Base-by-base conservation (phyloP, 2,113 vertebrate genomes). In the Perccottus glenii region DNA sequence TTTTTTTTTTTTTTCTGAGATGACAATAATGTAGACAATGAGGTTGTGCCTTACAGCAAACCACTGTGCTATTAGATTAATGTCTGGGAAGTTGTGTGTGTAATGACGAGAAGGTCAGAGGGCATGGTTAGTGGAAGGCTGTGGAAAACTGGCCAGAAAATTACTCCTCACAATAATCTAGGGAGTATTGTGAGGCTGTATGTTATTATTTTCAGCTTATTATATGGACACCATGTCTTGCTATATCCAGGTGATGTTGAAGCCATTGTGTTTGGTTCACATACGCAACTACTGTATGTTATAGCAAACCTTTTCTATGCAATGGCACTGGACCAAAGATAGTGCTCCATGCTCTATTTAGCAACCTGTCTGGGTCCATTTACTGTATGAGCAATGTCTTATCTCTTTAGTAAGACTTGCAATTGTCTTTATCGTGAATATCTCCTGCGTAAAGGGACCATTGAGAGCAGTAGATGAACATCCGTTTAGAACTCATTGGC, bases 331-430 rank as follows among this genome's bases (percentile, higher is more conserved):
- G 35, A 79, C 43, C 80, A 73, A 64, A 7, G 16, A 64, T 65
- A 61, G 40, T 86, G 83, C 74, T 84, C 84, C 64, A 87, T 81
- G 87, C 75, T 83, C 86, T 50, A 88, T 48, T 78, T 82, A 78
- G 14, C 47, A 59, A 52, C 66, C 67, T 15, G 19, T 38, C 40
- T 9, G 40, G 40, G 56, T 19, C 36, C 40, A 58, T 58, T 58
- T 43, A 42, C n/a, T 36, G 38, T 9, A 58, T 58, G 56, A 58
- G 36, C 9, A 58, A 58, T 43, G 38, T 58, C 40, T 19, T 15
- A 40, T 58, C 36, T 15, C 15, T 36, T 19, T 19, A 6, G 8
- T 43, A 43, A 42, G 56, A 19, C 56, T 19, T 43, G 56, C 56
- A 19, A 58, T 58, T 58, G 56, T 58, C 40, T 43, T 43, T 19